Evolutionary conservation across 35 echinoderm and acorn worm genomes (phyloP).

Genomic region (Heliocidaris tuberculata): DNA sequence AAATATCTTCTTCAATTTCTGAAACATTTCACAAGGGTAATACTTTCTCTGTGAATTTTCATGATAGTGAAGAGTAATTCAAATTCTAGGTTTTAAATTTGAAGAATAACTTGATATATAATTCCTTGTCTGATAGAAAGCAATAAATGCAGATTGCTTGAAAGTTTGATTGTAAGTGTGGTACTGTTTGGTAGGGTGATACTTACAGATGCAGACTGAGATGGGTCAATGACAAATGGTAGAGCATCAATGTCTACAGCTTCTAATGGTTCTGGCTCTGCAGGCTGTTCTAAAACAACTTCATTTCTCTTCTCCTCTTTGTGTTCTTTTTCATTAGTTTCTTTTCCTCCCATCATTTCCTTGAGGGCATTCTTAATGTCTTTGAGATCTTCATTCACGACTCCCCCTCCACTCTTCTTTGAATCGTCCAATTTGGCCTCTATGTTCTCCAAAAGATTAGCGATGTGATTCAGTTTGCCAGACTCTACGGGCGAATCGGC

Average conservation of each 20-base stretch:
- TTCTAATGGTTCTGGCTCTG: background rate
- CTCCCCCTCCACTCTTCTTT: background rate
- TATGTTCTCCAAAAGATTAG: conserved; percentile 17
- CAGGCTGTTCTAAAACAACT: conserved; percentile 25
- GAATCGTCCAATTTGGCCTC: background rate
- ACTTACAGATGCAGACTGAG: conserved; percentile 23
- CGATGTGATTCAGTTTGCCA: background rate
- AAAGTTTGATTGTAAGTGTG: too few relatives aligned
- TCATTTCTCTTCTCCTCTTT: background rate
- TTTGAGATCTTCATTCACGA: background rate
- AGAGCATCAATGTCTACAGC: conserved; percentile 15
- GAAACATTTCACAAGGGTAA: too few relatives aligned
- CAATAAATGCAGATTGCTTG: too few relatives aligned
- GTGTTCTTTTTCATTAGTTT: background rate
- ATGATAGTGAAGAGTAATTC: too few relatives aligned
- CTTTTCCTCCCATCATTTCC: background rate
- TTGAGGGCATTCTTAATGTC: background rate
- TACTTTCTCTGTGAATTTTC: too few relatives aligned
- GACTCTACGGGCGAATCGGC: background rate
- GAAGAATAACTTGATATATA: too few relatives aligned
- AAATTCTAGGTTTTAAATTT: too few relatives aligned
- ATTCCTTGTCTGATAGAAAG: too few relatives aligned
- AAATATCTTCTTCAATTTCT: too few relatives aligned
- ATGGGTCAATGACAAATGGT: background rate
- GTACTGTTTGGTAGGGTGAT: background rate